phyloP scores from a whole-genome alignment of 2,888 invertebrate species.

The Coelinius sp. region DNA sequence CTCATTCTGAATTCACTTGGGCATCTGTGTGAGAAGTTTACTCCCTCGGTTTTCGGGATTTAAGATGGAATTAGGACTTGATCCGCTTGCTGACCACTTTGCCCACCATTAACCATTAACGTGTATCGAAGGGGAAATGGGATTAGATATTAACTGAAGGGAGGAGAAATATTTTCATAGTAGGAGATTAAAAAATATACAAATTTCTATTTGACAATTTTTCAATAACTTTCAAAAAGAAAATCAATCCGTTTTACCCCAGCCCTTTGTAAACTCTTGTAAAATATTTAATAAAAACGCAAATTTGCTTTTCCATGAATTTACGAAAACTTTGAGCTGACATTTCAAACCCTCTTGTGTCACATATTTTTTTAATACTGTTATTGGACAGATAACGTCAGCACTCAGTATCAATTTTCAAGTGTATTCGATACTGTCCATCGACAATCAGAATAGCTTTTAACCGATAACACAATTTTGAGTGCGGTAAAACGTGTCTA shows the following conservation, averaged over 20 bases:
- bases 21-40: slow-evolving; percentile 24
- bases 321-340: no score
- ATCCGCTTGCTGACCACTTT: slow-evolving; percentile 71
- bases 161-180: neutral
- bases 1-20: slow-evolving; percentile 63
- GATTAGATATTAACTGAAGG: slow-evolving; percentile 60
- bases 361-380: slow-evolving; percentile 35
- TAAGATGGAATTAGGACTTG: slow-evolving; percentile 71
- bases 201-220: no score
- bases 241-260: no score
- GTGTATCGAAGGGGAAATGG: slow-evolving; percentile 69
- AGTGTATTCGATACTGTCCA: slow-evolving; percentile 21
- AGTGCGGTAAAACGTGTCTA: slow-evolving; percentile 43
- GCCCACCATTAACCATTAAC: slow-evolving; percentile 71
- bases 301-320: no score
- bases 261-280: no score
- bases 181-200: no score
- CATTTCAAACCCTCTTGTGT: no score
- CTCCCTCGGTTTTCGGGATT: slow-evolving; percentile 61
- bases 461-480: slow-evolving; percentile 50
- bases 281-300: no score
- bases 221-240: no score
- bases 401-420: slow-evolving; percentile 30
- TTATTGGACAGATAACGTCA: slow-evolving; percentile 20
- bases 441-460: slow-evolving; percentile 44